Base-by-base conservation (phyloP, 2,113 vertebrate genomes). In the Mormyrus lacerda region DNA sequence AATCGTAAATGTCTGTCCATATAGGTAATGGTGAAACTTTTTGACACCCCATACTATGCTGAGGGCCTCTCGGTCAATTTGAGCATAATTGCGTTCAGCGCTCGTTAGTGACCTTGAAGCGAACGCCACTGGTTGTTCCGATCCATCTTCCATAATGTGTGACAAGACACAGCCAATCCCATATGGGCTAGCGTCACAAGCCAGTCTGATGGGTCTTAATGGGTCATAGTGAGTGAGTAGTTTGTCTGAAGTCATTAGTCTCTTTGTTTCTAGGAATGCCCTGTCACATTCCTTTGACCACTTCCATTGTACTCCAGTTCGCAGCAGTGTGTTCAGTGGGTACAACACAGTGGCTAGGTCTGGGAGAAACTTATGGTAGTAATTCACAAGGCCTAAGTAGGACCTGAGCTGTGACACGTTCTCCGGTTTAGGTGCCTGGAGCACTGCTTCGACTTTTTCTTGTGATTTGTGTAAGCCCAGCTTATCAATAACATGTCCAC, bases 121-220 rank as follows among this genome's bases (percentile, higher is more conserved):
- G 21, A 91, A 91, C 21, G 31, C 65, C n/a, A 89, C 82, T 45
- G 88, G 89, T 31, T 45, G 15, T 61, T 90, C 51, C 17, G 84
- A 19, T 88, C 44, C 48, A 73, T 92, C 85, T 91, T 89, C 47
- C 65, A 89, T 6, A 87, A 88, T 4, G 82, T 65, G 3, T 88
- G 35, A 45, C 51, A 53, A 53, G 51, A 19, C 51, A 51, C 50
- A 19, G 4, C 87, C 89, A 27, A 65, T 65, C n/a, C 58, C 58
- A 65, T 65, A n/a, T n/a, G 58, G 58, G 24, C 21, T n/a, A 65
- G 58, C 21, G 58, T 65, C n/a, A 65, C 58, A 65, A n/a, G 58
- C 58, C 58, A 65, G 6, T 65, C 58, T 65, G 58, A 65, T 27
- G n/a, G 58, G 58, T 65, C 21, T 0, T 24, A 24, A n/a, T 65